phyloP scores from a whole-genome alignment of 2,888 invertebrate species.

The Latheticus oryzae region DNA sequence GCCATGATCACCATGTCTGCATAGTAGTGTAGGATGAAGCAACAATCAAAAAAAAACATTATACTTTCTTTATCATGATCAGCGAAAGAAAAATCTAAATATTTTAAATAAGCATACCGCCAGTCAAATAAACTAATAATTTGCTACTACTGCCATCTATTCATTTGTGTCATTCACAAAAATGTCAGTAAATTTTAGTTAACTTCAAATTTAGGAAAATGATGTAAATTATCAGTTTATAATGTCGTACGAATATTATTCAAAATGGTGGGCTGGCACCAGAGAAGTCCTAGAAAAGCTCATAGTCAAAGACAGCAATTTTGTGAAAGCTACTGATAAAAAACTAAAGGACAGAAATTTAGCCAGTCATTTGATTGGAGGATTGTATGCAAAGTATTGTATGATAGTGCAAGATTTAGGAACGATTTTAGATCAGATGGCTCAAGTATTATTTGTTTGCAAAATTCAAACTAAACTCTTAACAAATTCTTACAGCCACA shows the following conservation, averaged over 20 bases:
- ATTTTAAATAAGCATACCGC: too few species aligned
- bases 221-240: constrained; percentile 20
- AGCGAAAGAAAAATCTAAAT: constrained; percentile 7
- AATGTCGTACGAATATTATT: constrained; percentile 67
- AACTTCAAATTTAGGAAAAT: neutral
- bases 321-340: constrained; percentile 50
- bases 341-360: constrained; percentile 65
- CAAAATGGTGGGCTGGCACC: constrained; percentile 67
- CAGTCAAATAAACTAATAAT: too few species aligned
- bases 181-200: too few species aligned
- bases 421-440: constrained; percentile 72
- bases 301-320: constrained; percentile 60
- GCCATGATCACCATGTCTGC: constrained; percentile 39
- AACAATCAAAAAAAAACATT: constrained; percentile 29
- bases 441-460: constrained; percentile 58
- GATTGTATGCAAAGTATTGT: constrained; percentile 69
- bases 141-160: too few species aligned
- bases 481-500: constrained; percentile 65
- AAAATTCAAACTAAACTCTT: too few species aligned
- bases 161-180: neutral
- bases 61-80: constrained; percentile 22
- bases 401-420: constrained; percentile 70
- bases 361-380: constrained; percentile 68
- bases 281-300: constrained; percentile 63
- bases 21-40: constrained; percentile 37